Evolutionary conservation across 1,140 invertebrate genomes (phyloP).

Genomic region (Asobara japonica): DNA sequence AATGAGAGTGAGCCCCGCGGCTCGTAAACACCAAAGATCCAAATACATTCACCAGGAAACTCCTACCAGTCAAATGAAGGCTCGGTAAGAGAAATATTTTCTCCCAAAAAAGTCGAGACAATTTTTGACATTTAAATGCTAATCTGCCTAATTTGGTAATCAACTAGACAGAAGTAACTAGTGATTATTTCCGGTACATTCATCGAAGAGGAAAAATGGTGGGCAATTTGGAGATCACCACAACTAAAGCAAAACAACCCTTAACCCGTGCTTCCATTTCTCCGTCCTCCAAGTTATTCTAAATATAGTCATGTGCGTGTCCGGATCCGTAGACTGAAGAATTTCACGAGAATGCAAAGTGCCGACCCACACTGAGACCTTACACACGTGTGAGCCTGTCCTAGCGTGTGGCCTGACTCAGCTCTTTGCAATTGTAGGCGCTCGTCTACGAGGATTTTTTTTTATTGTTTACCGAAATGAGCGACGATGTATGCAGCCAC

Average conservation of each 20-base stretch:
- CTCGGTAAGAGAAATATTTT: too few species aligned
- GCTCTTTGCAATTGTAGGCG: conserved; percentile 16
- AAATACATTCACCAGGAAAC: too few species aligned
- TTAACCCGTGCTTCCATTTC: background rate
- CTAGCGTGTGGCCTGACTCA: conserved; percentile 41
- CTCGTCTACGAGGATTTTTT: background rate
- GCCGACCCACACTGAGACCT: conserved; percentile 23
- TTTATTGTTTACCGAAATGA: conserved; percentile 48
- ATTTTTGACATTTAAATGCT: too few species aligned
- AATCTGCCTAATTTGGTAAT: too few species aligned
- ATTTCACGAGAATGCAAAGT: background rate
- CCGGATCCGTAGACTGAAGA: background rate
- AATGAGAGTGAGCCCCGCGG: too few species aligned
- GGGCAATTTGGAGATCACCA: background rate
- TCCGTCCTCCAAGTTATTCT: background rate
- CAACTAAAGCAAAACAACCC: background rate
- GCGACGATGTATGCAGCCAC: conserved; percentile 24
- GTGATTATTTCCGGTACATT: background rate
- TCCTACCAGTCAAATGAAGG: too few species aligned
- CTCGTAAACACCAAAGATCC: too few species aligned
- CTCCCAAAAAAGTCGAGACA: too few species aligned
- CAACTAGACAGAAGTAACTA: too few species aligned
- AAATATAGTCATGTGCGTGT: conserved; percentile 1
- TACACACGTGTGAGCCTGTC: background rate
- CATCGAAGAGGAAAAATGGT: background rate